Percentiles rank a stretch among this genome's conserved stretches.
Evolutionary conservation across 2,113 vertebrate species (phyloP).

Genomic region (Desmodus rotundus): DNA sequence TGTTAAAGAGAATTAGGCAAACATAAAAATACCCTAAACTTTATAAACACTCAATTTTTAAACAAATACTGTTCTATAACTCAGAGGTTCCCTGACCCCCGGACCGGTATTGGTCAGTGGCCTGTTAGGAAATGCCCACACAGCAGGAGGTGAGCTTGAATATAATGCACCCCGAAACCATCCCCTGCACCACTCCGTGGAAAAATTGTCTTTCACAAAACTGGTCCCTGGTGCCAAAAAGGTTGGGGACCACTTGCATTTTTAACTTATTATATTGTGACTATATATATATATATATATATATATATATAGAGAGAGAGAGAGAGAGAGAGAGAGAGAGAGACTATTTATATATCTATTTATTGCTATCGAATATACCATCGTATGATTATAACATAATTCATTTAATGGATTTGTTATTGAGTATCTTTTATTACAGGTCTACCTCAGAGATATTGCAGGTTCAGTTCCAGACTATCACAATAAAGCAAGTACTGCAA

Average conservation of each 20-base stretch:
- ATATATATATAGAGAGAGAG: too few relatives aligned
- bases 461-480: too few relatives aligned
- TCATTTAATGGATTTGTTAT: not conserved
- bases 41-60: not conserved
- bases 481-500: not conserved
- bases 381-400: not conserved
- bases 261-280: not conserved
- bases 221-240: too few relatives aligned
- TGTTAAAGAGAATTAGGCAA: not conserved
- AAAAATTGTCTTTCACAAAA: too few relatives aligned
- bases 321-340: too few relatives aligned
- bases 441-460: not conserved
- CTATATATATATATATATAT: not conserved
- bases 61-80: not conserved
- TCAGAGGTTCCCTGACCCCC: too few relatives aligned
- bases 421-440: not conserved
- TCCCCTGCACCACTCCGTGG: too few relatives aligned
- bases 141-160: too few relatives aligned
- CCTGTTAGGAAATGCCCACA: too few relatives aligned
- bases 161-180: too few relatives aligned
- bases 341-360: not conserved
- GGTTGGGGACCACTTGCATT: too few relatives aligned
- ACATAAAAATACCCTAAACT: not conserved
- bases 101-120: too few relatives aligned
- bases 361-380: not conserved